Conservation (phyloP, 1,140 invertebrate genomes). For the Amphibalanus amphitrite region DNA sequence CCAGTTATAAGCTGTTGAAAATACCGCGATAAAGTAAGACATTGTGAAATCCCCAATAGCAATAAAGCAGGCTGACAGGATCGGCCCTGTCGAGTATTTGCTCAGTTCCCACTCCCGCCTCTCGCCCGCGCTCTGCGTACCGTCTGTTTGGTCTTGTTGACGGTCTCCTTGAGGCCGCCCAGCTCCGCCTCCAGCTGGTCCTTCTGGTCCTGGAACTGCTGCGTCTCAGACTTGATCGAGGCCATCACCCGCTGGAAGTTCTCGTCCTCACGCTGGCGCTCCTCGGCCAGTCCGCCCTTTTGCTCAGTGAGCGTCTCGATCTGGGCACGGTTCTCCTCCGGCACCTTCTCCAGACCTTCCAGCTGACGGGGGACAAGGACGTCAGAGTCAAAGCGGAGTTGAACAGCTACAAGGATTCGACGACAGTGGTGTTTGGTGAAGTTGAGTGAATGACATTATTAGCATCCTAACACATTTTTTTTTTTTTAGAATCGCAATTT, state of each 20-base stretch:
- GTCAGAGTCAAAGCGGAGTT: no score
- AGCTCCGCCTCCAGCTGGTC: constrained; percentile 24
- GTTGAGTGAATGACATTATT: no score
- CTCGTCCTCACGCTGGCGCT: constrained; percentile 33
- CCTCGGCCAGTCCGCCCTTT: constrained; percentile 31
- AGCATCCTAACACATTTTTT: no score
- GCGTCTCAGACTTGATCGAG: constrained; percentile 24
- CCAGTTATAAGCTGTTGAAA: no score
- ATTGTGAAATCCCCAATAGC: no score
- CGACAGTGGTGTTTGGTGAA: no score
- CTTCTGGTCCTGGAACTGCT: constrained; percentile 29
- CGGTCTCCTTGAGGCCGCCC: constrained; percentile 34
- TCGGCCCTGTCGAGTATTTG: no score
- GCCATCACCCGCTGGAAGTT: constrained; percentile 25
- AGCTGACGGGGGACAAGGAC: constrained; percentile 18
- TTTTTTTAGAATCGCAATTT: no score
- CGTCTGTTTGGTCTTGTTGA: constrained; percentile 44
- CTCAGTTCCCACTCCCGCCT: no score
- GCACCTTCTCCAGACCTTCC: constrained; percentile 35
- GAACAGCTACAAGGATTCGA: no score
- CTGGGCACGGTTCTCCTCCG: constrained; percentile 47
- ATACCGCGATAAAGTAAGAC: no score
- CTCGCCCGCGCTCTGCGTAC: constrained; percentile 24
- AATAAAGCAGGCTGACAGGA: no score
- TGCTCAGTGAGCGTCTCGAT: constrained; percentile 49